Evolutionary conservation across 2,888 invertebrate species (phyloP), one percentile per base, ranked within the genome.

Genomic region (Melangyna quadrimaculata): DNA sequence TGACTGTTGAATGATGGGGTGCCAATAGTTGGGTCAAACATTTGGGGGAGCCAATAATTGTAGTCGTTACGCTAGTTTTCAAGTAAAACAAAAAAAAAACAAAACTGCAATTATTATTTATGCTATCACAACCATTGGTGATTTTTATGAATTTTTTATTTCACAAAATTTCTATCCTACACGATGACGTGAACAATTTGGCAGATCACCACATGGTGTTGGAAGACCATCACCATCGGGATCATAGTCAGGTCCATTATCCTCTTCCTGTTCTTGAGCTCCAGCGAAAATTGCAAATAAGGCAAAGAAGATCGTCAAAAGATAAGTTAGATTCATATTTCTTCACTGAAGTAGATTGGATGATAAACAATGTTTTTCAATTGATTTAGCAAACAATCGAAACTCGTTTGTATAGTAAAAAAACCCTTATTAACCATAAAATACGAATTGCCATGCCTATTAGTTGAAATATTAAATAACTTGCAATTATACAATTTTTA

Each of bases 141-240:
- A 37, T 37, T 37, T 4, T 27, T 37, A 37, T 14, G 37, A 32
- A 12, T n/a, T 40, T 43, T n/a, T 17, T 43, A 43, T 43, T 43
- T 43, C 43, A 17, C 17, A 43, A 0, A 37, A 7, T 19, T 45
- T 43, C 1, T 43, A 27, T 29, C 61, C 43, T 6, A 17, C n/a
- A 4, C 61, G n/a, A 17, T 61, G 22, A 1, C 63, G 27, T 6
- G 24, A 14, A 12, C 43, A 63, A 22, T 63, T 63, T 40, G 63
- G 63, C 5, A 63, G 22, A 8, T 17, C 27, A 43, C 43, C n/a
- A 12, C 43, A 63, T 43, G 63, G 63, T 63, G 63, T 40, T 63
- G 63, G 40, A 10, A 35, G 3, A 24, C n/a, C 37, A n/a, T 22
- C 9, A 9, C 17, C 10, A 17, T 57, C 55, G 17, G 17, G 35